Evolutionary conservation across 2,888 invertebrate genomes (phyloP), one percentile per base, ranked within the genome.

Genomic region (Dasypolia templi): DNA sequence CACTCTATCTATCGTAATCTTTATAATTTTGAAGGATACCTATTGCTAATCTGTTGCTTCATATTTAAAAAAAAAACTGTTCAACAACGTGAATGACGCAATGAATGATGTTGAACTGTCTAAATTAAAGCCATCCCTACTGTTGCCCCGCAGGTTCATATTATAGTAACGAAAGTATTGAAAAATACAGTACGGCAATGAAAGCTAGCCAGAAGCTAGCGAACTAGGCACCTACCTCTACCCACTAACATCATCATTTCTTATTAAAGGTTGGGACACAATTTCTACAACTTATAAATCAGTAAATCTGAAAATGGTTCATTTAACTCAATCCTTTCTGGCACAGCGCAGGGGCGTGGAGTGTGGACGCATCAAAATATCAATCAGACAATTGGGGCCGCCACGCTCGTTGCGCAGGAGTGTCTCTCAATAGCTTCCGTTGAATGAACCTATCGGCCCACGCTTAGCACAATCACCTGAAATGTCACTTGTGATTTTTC

Each of bases 351-450:
- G 75, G 89, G 88, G 87, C 77, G 86, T 90, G 94, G 94, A 81
- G 94, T 92, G 94, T 93, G 92, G 92, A 88, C 92, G 87, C 90
- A 91, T 95, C 93, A 95, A 95, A 95, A 95, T 94, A 94, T 94
- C 94, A 95, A 95, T 95, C 95, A 94, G 94, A 93, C 96, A 96
- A 96, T 95, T 95, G 95, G 91, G 94, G 93, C 92, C 95, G 95
- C 92, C 90, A 94, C 94, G 95, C 93, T 90, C 89, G 84, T 79
- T 93, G 95, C 93, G 92, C 93, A 94, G 95, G 95, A 95, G 95
- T 95, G 95, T 89, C 94, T 93, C 91, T 93, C 92, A 92, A 87
- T 83, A 83, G 92, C 91, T 92, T 93, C 93, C 94, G 94, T 91
- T 93, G 84, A 89, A 91, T 91, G 87, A 86, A 84, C 79, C 81